Conservation (phyloP, 2,888 invertebrate genomes). For the Cataglyphis rosenhaueri region DNA sequence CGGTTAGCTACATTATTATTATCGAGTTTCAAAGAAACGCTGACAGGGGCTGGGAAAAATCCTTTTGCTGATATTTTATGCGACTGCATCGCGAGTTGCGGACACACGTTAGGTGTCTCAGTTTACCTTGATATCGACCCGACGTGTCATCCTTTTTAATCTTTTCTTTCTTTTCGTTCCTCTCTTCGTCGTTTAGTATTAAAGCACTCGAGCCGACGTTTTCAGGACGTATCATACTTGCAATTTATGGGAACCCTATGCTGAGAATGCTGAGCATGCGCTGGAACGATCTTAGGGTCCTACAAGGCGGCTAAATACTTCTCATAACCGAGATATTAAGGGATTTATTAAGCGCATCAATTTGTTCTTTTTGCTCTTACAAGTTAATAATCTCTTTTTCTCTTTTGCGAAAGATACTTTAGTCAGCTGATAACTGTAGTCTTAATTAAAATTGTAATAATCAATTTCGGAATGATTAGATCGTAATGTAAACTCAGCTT, state of each 20-base stretch:
- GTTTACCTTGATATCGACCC: conserved; percentile 73
- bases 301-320: conserved; percentile 49
- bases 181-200: conserved; percentile 59
- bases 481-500: conserved; percentile 13
- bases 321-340: conserved; percentile 52
- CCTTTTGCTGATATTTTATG: conserved; percentile 32
- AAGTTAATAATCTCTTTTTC: conserved; percentile 30
- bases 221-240: conserved; percentile 63
- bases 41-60: conserved; percentile 24
- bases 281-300: conserved; percentile 42
- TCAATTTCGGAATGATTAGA: conserved; percentile 17
- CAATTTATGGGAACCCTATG: conserved; percentile 59
- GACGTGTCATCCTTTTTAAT: conserved; percentile 66
- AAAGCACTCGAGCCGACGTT: conserved; percentile 66
- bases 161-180: conserved; percentile 66
- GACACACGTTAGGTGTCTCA: conserved; percentile 37
- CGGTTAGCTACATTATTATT: conserved; percentile 35
- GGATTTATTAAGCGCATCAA: conserved; percentile 51
- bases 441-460: background rate
- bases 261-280: conserved; percentile 58
- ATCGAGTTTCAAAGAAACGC: conserved; percentile 37
- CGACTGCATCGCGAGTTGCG: background rate
- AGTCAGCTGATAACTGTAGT: background rate
- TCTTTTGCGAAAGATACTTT: background rate
- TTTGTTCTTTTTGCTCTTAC: conserved; percentile 6